Evolutionary conservation across 2,113 vertebrate genomes (phyloP), one percentile per base, ranked within the genome.

Genomic region (Sus scrofa): DNA sequence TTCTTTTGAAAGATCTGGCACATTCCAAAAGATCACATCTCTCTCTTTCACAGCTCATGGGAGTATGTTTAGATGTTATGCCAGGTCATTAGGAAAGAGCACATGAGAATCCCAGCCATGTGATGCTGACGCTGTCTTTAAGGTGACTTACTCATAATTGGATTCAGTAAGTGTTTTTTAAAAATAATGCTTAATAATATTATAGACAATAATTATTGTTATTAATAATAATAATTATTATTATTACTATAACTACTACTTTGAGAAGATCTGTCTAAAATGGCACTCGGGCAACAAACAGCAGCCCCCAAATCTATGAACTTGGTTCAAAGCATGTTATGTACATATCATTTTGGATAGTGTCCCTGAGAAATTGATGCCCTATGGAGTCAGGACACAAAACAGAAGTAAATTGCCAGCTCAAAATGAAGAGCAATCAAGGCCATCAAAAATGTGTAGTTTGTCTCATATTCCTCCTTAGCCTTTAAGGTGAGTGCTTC

Each of bases 31-130:
- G 34, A 56, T 20, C 75, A 30, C 34, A 37, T n/a, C 32, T 71
- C 65, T 4, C 11, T 20, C 19, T 56, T 81, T 44, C 60, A n/a
- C 60, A 20, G n/a, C 39, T 54, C 37, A 19, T 9, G 62, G 52
- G 24, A 87, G 16, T 6, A 13, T 37, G 58, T 6, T 88, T 10
- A 78, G 19, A 54, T 26, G 26, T 16, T 22, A 5, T n/a, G 44
- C 54, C 60, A 34, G 58, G 32, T 71, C 32, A 2, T 20, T 11
- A 7, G 19, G 18, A 8, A 70, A 30, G 52, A 70, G 9, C 9
- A 22, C 3, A 7, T 1, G 0, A 81, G 7, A 1, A 26, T 13
- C 9, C 19, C 74, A 16, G 4, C 24, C n/a, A 8, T 20, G 39
- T 1, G 1, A 37, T 6, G 7, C 18, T 12, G 50, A 62, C 1